A percentile compares a stretch with the other conserved stretches of the same genome.
These are phyloP conservation scores for Oryzias curvinotus DNA, from an alignment of 2,113 vertebrate species.

Conservation along the genomic window DNA sequence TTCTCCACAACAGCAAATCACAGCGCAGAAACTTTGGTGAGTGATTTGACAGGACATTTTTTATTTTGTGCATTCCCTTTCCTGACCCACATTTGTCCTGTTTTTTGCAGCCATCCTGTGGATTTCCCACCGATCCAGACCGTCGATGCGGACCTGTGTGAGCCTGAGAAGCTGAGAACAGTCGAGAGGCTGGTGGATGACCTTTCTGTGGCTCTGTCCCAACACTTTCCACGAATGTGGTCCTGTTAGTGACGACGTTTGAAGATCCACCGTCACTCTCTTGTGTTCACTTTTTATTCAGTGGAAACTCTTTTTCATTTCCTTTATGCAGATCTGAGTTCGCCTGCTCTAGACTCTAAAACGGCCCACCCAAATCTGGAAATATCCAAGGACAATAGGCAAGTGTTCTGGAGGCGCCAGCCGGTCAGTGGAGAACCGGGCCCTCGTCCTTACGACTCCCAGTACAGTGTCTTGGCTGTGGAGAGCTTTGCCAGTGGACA, in stretches of 20 bases:
- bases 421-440: constrained; percentile 18
- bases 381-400: constrained; percentile 66
- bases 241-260: constrained; percentile 61
- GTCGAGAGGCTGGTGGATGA: constrained; percentile 70
- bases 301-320: constrained; percentile 10
- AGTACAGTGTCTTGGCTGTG: constrained; percentile 69
- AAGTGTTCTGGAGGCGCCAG: constrained; percentile 69
- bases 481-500: constrained; percentile 59
- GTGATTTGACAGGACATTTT: constrained; percentile 24
- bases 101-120: constrained; percentile 50
- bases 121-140: constrained; percentile 52
- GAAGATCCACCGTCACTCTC: constrained; percentile 12
- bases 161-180: constrained; percentile 66
- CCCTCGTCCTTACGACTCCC: constrained; percentile 50
- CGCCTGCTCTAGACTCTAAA: constrained; percentile 60
- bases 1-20: constrained; percentile 63
- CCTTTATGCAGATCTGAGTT: constrained; percentile 68
- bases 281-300: not conserved
- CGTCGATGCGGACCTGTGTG: constrained; percentile 55
- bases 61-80: not conserved
- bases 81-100: not conserved
- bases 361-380: constrained; percentile 72
- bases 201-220: constrained; percentile 64
- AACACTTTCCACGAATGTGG: constrained; percentile 73
- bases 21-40: constrained; percentile 68